phyloP scores from a whole-genome alignment of 2,888 invertebrate species.

The Masnerella sp. region DNA sequence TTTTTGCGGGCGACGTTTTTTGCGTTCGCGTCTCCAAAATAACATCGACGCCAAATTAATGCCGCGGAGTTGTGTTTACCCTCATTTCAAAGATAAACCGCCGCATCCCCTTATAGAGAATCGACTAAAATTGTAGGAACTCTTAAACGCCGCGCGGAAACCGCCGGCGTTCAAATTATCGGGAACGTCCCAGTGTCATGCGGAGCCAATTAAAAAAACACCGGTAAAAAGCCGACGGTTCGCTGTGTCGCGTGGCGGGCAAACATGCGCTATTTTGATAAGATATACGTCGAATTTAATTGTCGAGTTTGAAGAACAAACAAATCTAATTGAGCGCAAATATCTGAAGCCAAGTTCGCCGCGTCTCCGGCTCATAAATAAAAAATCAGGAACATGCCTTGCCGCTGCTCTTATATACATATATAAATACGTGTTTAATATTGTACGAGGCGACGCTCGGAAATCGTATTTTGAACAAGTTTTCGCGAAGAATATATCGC shows the following conservation, averaged over 20 bases:
- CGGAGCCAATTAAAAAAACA: too few species aligned
- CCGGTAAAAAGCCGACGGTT: too few species aligned
- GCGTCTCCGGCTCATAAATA: conserved; percentile 40
- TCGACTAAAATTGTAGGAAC: too few species aligned
- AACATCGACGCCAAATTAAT: conserved; percentile 37
- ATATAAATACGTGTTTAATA: conserved; percentile 57
- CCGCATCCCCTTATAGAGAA: neutral
- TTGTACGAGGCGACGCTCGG: conserved; percentile 52
- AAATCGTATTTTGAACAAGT: conserved; percentile 58
- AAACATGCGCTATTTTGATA: too few species aligned
- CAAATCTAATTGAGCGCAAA: conserved; percentile 23
- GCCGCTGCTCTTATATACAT: conserved; percentile 37
- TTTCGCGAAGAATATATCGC: conserved; percentile 58
- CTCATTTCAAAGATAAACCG: conserved; percentile 50
- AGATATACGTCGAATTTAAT: too few species aligned
- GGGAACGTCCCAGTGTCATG: too few species aligned
- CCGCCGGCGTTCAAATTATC: too few species aligned
- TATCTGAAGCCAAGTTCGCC: conserved; percentile 26
- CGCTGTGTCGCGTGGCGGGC: too few species aligned
- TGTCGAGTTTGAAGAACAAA: too few species aligned
- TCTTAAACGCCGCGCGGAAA: too few species aligned
- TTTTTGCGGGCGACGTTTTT: conserved; percentile 22
- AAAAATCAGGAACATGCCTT: conserved; percentile 47
- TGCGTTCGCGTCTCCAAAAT: conserved; percentile 23
- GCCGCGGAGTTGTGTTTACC: conserved; percentile 36